These are phyloP conservation scores for Xanthia icteritia DNA, from an alignment of 2,888 invertebrate genomes.

Conservation along the genomic window DNA sequence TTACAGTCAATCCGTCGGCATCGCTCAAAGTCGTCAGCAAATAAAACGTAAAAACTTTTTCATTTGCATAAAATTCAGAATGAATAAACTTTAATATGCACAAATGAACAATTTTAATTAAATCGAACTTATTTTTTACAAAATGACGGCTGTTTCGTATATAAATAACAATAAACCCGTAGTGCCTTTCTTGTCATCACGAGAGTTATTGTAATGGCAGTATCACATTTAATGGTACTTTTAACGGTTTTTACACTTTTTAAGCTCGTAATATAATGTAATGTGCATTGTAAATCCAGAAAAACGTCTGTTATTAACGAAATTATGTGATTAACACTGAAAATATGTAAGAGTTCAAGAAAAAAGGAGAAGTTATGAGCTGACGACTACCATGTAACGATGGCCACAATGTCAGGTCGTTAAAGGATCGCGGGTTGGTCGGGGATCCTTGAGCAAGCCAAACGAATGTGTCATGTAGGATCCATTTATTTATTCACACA, in stretches of 20 bases:
- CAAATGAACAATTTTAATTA: slow-evolving; percentile 58
- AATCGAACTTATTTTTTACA: slow-evolving; percentile 50
- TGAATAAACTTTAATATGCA: slow-evolving; percentile 47
- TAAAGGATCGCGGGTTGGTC: slow-evolving; percentile 32
- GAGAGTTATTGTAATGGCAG: slow-evolving; percentile 59
- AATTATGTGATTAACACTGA: slow-evolving; percentile 68
- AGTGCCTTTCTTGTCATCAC: slow-evolving; percentile 46
- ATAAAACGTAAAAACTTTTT: slow-evolving; percentile 17
- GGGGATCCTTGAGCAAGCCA: slow-evolving; percentile 36
- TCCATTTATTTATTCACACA: slow-evolving; percentile 33
- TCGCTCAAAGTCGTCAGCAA: slow-evolving; percentile 32
- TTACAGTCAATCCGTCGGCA: slow-evolving; percentile 24
- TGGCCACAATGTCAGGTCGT: slow-evolving; percentile 40
- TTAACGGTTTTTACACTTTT: slow-evolving; percentile 65
- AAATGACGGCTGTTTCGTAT: slow-evolving; percentile 43
- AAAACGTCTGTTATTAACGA: slow-evolving; percentile 63
- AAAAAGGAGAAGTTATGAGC: slow-evolving; percentile 61
- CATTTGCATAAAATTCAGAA: slow-evolving; percentile 50
- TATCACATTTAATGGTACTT: slow-evolving; percentile 63
- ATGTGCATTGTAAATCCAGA: slow-evolving; percentile 65
- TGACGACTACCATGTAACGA: slow-evolving; percentile 41
- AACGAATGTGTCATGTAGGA: slow-evolving; percentile 46
- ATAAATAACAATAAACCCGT: slow-evolving; percentile 61
- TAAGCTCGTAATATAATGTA: slow-evolving; percentile 67
- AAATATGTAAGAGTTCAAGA: slow-evolving; percentile 58